These are phyloP conservation scores for Sinhomidia bicolor DNA, from an alignment of 2,888 invertebrate genomes.

Conservation along the genomic window DNA sequence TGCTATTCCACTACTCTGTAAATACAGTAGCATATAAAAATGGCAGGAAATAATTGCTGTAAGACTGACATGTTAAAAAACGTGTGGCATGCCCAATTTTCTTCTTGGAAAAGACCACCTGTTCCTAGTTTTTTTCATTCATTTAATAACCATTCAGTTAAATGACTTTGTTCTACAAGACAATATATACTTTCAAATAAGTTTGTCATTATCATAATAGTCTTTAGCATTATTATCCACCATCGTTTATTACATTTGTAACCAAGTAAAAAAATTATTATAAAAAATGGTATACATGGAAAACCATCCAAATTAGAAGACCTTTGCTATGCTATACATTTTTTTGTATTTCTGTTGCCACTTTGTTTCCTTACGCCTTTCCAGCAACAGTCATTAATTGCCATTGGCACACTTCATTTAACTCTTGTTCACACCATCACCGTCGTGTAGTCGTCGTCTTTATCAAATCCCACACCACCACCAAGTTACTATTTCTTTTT, in stretches of 20 bases:
- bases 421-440: conserved; percentile 26
- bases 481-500: background rate
- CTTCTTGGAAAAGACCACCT: conserved; percentile 1
- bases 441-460: background rate
- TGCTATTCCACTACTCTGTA: background rate
- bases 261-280: background rate
- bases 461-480: background rate
- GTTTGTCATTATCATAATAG: conserved; percentile 11
- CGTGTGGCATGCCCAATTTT: background rate
- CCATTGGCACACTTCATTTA: conserved; percentile 41
- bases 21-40: background rate
- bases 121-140: background rate
- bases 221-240: too few relatives aligned
- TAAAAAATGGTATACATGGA: too few relatives aligned
- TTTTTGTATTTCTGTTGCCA: too few relatives aligned
- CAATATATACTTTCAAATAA: conserved; percentile 32
- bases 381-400: background rate
- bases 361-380: conserved; percentile 4
- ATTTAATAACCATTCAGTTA: background rate
- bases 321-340: too few relatives aligned
- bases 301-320: too few relatives aligned
- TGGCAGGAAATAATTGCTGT: background rate
- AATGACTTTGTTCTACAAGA: background rate
- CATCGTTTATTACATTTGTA: background rate
- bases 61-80: background rate